phyloP scores from a whole-genome alignment of 2,113 vertebrate species.

The Oncorhynchus nerka region DNA sequence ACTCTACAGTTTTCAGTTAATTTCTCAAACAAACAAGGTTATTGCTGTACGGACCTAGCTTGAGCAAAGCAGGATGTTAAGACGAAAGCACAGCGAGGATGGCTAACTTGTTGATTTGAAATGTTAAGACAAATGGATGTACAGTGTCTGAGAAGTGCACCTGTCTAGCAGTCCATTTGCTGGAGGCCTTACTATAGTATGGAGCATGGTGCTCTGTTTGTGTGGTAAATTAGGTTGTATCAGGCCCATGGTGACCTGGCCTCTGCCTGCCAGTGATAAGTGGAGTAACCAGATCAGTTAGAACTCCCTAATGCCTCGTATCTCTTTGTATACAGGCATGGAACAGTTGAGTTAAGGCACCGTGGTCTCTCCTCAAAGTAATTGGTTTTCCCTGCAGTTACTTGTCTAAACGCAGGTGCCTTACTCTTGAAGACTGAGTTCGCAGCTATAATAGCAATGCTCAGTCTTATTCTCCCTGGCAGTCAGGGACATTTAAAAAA shows the following conservation, averaged over 20 bases:
- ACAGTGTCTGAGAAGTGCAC: neutral
- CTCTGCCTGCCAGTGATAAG: slow-evolving; percentile 58
- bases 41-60: neutral
- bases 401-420: slow-evolving; percentile 26
- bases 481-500: neutral
- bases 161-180: neutral
- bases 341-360: neutral
- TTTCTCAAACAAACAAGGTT: neutral
- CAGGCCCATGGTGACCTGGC: slow-evolving; percentile 24
- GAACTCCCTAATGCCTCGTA: slow-evolving; percentile 65
- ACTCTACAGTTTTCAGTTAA: too few relatives aligned
- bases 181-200: slow-evolving; percentile 1
- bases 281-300: slow-evolving; percentile 60
- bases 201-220: neutral
- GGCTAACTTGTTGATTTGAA: neutral
- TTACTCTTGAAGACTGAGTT: slow-evolving; percentile 22
- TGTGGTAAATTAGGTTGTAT: neutral
- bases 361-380: neutral
- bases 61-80: neutral
- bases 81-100: neutral
- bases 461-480: neutral
- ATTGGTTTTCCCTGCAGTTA: slow-evolving; percentile 13
- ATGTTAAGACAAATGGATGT: too few relatives aligned
- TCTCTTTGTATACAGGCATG: slow-evolving; percentile 44
- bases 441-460: neutral